phyloP scores from a whole-genome alignment of 1,140 invertebrate genomes.

The Daktulosphaira vitifoliae region DNA sequence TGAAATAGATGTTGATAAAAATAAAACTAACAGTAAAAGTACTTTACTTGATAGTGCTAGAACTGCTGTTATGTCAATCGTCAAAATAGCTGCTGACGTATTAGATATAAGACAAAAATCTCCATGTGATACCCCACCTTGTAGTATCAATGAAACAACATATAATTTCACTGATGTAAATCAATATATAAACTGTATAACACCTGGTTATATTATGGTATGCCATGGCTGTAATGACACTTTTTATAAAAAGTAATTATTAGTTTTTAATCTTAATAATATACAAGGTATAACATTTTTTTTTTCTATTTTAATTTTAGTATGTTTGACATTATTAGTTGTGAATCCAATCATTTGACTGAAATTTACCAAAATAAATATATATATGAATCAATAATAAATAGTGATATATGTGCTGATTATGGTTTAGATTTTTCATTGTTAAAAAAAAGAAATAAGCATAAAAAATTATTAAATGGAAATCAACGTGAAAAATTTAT shows the following conservation, averaged over 20 bases:
- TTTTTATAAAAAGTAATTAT: slow-evolving; percentile 38
- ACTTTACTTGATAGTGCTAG: slow-evolving; percentile 76
- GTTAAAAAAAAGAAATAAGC: slow-evolving; percentile 46
- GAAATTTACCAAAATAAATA: slow-evolving; percentile 49
- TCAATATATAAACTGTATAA: slow-evolving; percentile 44
- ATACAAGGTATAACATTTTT: slow-evolving; percentile 6
- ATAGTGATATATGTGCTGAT: slow-evolving; percentile 48
- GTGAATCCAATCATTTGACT: slow-evolving; percentile 49
- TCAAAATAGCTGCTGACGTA: slow-evolving; percentile 77
- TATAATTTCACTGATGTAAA: background rate
- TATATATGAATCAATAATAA: slow-evolving; percentile 49
- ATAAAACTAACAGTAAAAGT: slow-evolving; percentile 41
- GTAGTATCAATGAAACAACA: background rate
- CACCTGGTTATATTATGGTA: slow-evolving; percentile 58
- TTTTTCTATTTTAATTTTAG: slow-evolving; percentile 53
- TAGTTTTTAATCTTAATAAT: background rate
- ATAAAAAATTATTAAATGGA: background rate
- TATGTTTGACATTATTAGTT: slow-evolving; percentile 58
- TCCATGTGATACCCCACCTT: background rate
- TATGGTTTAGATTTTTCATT: slow-evolving; percentile 51
- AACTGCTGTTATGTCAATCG: slow-evolving; percentile 76
- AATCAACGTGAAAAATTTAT: slow-evolving; percentile 6
- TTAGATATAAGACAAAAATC: slow-evolving; percentile 47
- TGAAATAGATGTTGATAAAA: slow-evolving; percentile 46
- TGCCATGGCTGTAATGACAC: slow-evolving; percentile 60